A percentile compares a stretch with the other conserved stretches of the same genome.
phyloP scores from a whole-genome alignment of 1,140 invertebrate genomes.

The Ceratitis capitata region DNA sequence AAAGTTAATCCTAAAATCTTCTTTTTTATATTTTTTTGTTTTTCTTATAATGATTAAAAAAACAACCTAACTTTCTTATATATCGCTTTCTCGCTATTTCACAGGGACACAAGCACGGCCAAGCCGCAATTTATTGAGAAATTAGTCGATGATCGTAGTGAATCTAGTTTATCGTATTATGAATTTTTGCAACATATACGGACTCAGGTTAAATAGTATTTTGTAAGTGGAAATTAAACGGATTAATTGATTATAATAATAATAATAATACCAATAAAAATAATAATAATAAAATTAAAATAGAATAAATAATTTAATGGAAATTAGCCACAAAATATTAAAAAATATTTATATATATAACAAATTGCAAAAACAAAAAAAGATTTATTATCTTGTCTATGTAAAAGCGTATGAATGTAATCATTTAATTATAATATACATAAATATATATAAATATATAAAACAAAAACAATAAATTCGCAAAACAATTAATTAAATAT shows the following conservation, averaged over 20 bases:
- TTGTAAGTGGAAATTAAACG: conserved; percentile 41
- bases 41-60: no score
- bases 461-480: conserved; percentile 32
- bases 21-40: no score
- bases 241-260: conserved; percentile 26
- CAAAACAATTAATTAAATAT: neutral
- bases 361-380: neutral
- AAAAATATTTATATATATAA: no score
- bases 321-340: conserved; percentile 10
- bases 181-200: conserved; percentile 98
- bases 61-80: no score
- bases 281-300: no score
- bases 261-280: neutral
- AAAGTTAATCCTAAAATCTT: no score
- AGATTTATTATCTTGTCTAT: conserved; percentile 3
- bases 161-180: conserved; percentile 94
- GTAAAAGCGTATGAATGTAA: conserved; percentile 4
- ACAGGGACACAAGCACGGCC: conserved; percentile 88
- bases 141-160: conserved; percentile 93
- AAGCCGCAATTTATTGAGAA: conserved; percentile 85
- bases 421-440: neutral
- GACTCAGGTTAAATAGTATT: conserved; percentile 82
- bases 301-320: conserved; percentile 17
- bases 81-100: conserved; percentile 52
- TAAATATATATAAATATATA: neutral